Conservation (phyloP, 2,888 invertebrate genomes). For the Leucoma salicis region DNA sequence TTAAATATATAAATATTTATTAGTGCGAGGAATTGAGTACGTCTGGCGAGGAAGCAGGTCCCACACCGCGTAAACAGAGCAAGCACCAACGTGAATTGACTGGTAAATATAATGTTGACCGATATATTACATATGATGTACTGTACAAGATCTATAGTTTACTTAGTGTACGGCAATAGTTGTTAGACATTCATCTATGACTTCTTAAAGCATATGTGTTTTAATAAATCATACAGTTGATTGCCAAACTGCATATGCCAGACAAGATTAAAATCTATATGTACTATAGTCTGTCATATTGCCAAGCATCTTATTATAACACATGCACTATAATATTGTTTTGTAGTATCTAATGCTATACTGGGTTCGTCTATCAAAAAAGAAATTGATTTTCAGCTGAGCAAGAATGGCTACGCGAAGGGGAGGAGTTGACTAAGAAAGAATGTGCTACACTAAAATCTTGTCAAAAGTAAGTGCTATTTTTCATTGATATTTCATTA, state of each 20-base stretch:
- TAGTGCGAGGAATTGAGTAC: constrained; percentile 84
- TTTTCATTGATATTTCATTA: not conserved
- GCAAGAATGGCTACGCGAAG: constrained; percentile 76
- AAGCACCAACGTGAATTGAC: constrained; percentile 77
- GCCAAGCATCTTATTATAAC: no score
- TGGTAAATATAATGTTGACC: constrained; percentile 47
- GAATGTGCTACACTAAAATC: constrained; percentile 70
- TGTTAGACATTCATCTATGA: no score
- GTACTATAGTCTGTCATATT: no score
- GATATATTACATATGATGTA: no score
- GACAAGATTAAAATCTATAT: no score
- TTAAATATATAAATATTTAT: constrained; percentile 1
- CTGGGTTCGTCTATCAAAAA: not conserved
- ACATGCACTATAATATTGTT: not conserved
- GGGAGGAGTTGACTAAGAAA: constrained; percentile 74
- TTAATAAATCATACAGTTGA: no score
- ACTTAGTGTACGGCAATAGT: no score
- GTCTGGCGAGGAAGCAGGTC: constrained; percentile 80
- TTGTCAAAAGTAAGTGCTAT: constrained; percentile 68
- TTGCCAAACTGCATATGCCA: no score
- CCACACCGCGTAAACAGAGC: constrained; percentile 84
- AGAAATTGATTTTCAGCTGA: constrained; percentile 49
- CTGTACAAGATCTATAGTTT: no score
- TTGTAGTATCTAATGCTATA: not conserved
- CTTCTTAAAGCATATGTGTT: no score